phyloP scores from a whole-genome alignment of 2,888 invertebrate genomes.

The Drosophila paranaensis region DNA sequence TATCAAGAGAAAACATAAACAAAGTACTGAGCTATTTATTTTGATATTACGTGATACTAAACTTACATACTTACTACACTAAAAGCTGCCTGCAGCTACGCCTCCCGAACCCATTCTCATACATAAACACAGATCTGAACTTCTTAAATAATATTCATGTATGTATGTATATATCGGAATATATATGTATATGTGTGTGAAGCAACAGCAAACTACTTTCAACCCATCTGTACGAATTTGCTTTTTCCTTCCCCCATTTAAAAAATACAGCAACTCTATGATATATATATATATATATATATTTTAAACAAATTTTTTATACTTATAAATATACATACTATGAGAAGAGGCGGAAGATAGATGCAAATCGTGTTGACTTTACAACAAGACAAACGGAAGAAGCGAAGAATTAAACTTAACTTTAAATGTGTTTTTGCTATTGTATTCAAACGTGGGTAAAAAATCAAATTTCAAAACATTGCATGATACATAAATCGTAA shows the following conservation, averaged over 20 bases:
- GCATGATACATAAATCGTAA: conserved; percentile 37
- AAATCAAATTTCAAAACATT: conserved; percentile 56
- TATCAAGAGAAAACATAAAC: conserved; percentile 44
- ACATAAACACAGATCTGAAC: conserved; percentile 19
- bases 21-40: conserved; percentile 76
- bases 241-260: conserved; percentile 49
- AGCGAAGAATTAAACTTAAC: conserved; percentile 34
- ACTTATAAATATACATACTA: conserved; percentile 74
- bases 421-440: conserved; percentile 67
- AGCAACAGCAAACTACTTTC: conserved; percentile 29
- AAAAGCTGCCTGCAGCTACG: conserved; percentile 68
- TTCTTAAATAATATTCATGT: conserved; percentile 10
- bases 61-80: conserved; percentile 60
- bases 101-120: conserved; percentile 33
- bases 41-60: conserved; percentile 81
- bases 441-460: conserved; percentile 57
- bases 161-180: conserved; percentile 8
- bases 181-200: conserved; percentile 16
- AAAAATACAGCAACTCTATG: conserved; percentile 49
- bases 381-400: conserved; percentile 37
- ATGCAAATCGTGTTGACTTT: conserved; percentile 60
- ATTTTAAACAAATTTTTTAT: conserved; percentile 75
- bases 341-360: conserved; percentile 14
- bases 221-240: conserved; percentile 65
- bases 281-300: conserved; percentile 60